Conservation (phyloP, 2,888 invertebrate species). For the Thymelicus acteon region DNA sequence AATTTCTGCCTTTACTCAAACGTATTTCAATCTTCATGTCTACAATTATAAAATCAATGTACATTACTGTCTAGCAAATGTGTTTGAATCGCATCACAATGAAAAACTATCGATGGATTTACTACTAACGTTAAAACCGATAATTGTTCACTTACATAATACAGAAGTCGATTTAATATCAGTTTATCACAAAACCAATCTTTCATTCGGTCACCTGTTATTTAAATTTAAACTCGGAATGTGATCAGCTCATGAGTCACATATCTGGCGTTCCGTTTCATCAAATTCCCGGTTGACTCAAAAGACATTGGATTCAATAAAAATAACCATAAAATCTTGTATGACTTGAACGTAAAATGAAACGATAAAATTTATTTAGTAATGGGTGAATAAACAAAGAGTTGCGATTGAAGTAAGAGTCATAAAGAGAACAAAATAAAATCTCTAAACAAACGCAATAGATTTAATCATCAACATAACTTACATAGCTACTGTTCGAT, state of each 20-base stretch:
- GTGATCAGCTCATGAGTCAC: constrained; percentile 57
- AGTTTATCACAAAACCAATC: constrained; percentile 34
- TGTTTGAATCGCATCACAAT: not conserved
- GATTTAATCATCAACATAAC: too few species aligned
- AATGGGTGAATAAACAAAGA: not conserved
- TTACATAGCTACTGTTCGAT: too few species aligned
- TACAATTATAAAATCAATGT: not conserved
- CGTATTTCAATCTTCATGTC: not conserved
- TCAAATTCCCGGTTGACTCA: constrained; percentile 32
- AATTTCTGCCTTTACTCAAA: constrained; percentile 19
- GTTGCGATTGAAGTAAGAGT: not conserved
- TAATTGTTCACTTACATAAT: constrained; percentile 10
- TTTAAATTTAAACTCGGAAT: constrained; percentile 57
- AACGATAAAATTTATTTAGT: not conserved
- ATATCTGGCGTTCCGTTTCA: constrained; percentile 51
- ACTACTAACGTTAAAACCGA: not conserved
- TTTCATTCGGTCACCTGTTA: constrained; percentile 53
- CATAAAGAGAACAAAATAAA: not conserved
- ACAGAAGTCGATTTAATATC: constrained; percentile 27
- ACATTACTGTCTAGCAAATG: constrained; percentile 22
- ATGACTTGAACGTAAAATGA: not conserved
- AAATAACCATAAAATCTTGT: constrained; percentile 3
- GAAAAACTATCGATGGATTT: constrained; percentile 7
- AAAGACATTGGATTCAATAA: constrained; percentile 17
- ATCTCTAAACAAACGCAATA: not conserved